Conservation (phyloP, 2,113 vertebrate genomes). For the Eonycteris spelaea region DNA sequence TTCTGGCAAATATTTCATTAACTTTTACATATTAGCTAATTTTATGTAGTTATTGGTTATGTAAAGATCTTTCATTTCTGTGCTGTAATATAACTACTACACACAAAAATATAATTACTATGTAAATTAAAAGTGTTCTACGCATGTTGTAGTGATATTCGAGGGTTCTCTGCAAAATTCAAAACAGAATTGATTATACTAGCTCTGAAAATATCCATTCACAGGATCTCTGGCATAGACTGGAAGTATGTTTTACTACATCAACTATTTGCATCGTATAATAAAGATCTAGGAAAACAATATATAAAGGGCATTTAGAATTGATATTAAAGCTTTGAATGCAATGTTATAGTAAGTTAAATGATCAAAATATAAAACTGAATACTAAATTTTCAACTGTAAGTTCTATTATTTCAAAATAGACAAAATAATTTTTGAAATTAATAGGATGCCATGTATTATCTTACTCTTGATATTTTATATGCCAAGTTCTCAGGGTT, state of each 20-base stretch:
- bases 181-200: not conserved
- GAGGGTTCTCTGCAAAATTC: not conserved
- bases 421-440: not conserved
- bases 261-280: not conserved
- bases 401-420: slow-evolving; percentile 45
- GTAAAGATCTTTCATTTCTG: not conserved
- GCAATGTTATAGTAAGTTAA: not conserved
- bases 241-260: not conserved
- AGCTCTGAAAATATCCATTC: not conserved
- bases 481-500: not conserved
- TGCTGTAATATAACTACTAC: not conserved
- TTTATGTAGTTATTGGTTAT: not conserved
- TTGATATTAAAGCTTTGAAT: not conserved
- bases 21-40: not conserved
- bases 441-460: not conserved
- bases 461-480: slow-evolving; percentile 19
- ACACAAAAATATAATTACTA: not conserved
- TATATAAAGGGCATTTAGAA: not conserved
- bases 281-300: not conserved
- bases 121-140: not conserved
- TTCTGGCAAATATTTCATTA: not conserved
- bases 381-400: not conserved
- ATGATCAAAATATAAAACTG: not conserved
- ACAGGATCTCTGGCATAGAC: not conserved
- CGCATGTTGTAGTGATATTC: not conserved